phyloP scores from a whole-genome alignment of 2,888 invertebrate genomes.

The Cryptocephalus primarius region DNA sequence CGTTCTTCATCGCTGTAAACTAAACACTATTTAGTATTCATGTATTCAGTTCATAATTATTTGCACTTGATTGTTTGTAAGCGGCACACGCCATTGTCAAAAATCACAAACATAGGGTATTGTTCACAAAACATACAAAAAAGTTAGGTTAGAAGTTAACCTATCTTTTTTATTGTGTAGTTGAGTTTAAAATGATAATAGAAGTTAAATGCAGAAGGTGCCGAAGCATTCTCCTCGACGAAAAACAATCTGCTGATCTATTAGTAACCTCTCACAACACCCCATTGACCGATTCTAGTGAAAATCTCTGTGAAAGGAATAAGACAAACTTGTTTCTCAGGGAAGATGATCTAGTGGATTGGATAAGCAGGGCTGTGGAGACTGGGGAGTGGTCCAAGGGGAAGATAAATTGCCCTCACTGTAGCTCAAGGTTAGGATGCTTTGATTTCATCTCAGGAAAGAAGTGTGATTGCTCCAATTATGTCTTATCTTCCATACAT shows the following conservation, averaged over 20 bases:
- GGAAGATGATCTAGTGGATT: constrained; percentile 42
- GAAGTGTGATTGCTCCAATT: constrained; percentile 48
- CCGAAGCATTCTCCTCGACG: constrained; percentile 22
- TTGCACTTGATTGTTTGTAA: too few species aligned
- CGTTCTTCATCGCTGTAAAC: too few species aligned
- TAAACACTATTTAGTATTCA: too few species aligned
- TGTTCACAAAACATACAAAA: too few species aligned
- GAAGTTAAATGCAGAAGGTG: constrained; percentile 31
- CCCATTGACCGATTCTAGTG: constrained; percentile 4
- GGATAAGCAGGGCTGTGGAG: constrained; percentile 45
- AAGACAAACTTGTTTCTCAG: too few species aligned
- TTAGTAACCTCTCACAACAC: constrained; percentile 26
- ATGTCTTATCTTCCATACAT: constrained; percentile 48
- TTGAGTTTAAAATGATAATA: constrained; percentile 1
- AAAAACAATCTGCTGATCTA: constrained; percentile 12
- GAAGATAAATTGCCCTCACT: constrained; percentile 52
- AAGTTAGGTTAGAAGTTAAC: too few species aligned
- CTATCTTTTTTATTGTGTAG: not conserved
- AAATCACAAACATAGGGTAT: too few species aligned
- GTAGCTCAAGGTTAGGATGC: constrained; percentile 50
- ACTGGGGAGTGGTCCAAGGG: constrained; percentile 54
- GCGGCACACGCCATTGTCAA: too few species aligned
- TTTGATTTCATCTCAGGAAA: constrained; percentile 56
- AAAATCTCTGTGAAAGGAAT: constrained; percentile 13
- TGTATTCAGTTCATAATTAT: too few species aligned